Percentiles rank a stretch among this genome's conserved stretches.
phyloP scores from a whole-genome alignment of 2,797 vertebrate species.

The Otus scops region DNA sequence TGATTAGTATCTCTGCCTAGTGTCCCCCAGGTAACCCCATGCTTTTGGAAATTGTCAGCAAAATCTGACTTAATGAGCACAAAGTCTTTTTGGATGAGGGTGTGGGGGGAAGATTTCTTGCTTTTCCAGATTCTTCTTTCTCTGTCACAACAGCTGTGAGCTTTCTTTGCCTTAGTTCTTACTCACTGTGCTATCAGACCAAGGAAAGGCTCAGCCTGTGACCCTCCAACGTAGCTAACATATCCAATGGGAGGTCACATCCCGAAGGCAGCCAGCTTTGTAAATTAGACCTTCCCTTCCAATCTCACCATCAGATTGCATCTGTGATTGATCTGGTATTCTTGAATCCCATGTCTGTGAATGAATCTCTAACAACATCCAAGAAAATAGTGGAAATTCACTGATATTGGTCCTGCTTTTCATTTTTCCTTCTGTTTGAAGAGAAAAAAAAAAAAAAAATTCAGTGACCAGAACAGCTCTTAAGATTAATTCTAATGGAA shows the following conservation, averaged over 20 bases:
- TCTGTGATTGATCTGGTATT: background rate
- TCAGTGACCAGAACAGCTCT: background rate
- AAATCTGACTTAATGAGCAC: background rate
- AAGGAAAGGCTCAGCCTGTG: background rate
- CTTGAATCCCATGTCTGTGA: background rate
- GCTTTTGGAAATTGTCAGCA: background rate
- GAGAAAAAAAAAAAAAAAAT: background rate
- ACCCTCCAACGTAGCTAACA: background rate
- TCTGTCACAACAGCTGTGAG: background rate
- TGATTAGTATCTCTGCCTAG: background rate
- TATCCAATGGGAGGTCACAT: background rate
- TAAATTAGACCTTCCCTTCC: background rate
- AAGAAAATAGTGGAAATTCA: background rate
- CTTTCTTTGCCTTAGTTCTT: background rate
- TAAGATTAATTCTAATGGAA: background rate
- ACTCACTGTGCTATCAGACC: background rate
- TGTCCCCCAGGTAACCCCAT: background rate
- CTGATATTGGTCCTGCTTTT: fast-evolving
- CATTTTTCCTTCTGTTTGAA: background rate
- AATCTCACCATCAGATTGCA: fast-evolving
- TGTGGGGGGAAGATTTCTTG: background rate
- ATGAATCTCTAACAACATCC: background rate
- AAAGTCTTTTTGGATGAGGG: background rate
- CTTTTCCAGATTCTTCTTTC: conserved; percentile 30
- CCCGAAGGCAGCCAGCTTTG: background rate